These are phyloP conservation scores for Neogale vison DNA, from an alignment of 2,113 vertebrate genomes.

Conservation along the genomic window DNA sequence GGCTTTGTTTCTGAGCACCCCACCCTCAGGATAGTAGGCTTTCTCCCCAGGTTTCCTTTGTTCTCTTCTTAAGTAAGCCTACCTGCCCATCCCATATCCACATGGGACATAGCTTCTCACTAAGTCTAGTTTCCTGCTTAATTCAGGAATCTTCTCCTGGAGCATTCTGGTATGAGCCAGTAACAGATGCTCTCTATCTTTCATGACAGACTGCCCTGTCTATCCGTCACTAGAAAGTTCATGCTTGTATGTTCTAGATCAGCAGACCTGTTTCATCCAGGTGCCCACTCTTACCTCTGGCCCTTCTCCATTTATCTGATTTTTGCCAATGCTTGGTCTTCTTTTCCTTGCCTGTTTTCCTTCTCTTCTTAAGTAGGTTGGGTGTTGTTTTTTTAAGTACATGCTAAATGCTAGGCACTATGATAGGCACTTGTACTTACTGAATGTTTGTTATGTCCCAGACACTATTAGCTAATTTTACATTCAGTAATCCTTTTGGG, in stretches of 20 bases:
- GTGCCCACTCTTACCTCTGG: background rate
- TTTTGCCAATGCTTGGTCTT: background rate
- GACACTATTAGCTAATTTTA: background rate
- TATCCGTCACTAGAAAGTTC: background rate
- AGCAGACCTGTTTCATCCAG: background rate
- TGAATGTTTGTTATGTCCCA: background rate
- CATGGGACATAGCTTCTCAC: background rate
- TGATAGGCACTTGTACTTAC: background rate
- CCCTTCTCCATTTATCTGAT: background rate
- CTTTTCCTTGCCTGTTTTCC: background rate
- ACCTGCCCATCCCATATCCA: background rate
- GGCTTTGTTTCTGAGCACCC: background rate
- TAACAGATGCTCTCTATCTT: background rate
- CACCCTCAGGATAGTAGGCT: background rate
- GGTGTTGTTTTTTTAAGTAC: background rate
- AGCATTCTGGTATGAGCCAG: background rate
- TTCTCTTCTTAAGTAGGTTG: background rate
- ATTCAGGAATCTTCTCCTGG: background rate
- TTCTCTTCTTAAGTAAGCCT: background rate
- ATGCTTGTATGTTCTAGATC: background rate
- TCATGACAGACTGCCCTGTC: background rate
- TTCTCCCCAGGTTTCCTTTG: background rate
- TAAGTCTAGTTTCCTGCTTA: background rate
- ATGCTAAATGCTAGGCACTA: background rate
- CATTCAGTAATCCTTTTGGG: too few species aligned